Conservation (phyloP, 2,888 invertebrate genomes). For the Ochropacha duplaris region DNA sequence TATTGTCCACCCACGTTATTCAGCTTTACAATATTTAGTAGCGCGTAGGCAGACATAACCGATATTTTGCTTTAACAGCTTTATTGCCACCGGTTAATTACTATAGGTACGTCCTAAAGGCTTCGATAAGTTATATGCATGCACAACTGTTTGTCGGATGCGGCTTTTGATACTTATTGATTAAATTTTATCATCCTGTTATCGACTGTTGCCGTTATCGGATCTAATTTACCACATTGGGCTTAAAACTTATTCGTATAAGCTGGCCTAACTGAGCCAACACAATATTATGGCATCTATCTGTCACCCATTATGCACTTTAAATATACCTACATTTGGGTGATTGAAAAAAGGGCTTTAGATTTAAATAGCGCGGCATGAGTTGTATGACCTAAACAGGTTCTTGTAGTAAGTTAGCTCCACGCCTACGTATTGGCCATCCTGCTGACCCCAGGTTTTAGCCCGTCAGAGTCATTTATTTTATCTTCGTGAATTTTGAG, state of each 20-base stretch:
- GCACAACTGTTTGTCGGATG: slow-evolving; percentile 5
- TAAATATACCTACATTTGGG: slow-evolving; percentile 39
- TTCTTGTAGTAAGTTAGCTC: slow-evolving; percentile 61
- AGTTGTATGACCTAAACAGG: slow-evolving; percentile 79
- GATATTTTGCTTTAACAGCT: slow-evolving; percentile 30
- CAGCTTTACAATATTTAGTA: slow-evolving; percentile 31
- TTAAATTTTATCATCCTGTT: neutral
- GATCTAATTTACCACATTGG: neutral
- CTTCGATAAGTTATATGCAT: no score
- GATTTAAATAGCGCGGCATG: slow-evolving; percentile 73
- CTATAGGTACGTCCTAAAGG: neutral
- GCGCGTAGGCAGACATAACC: slow-evolving; percentile 35
- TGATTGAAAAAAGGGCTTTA: slow-evolving; percentile 59
- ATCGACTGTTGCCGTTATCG: neutral
- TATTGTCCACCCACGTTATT: slow-evolving; percentile 61
- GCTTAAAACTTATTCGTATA: neutral
- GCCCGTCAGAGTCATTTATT: slow-evolving; percentile 62
- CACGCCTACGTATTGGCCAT: slow-evolving; percentile 59
- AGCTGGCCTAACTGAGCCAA: slow-evolving; percentile 10
- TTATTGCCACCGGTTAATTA: slow-evolving; percentile 27
- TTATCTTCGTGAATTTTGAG: slow-evolving; percentile 9
- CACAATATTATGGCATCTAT: slow-evolving; percentile 16
- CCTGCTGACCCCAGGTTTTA: slow-evolving; percentile 62
- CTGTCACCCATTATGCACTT: slow-evolving; percentile 25
- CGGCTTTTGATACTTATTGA: neutral